Percentiles rank a stretch among this genome's conserved stretches.
Evolutionary conservation across 2,113 vertebrate genomes (phyloP).

Genomic region (Thomomys bottae): DNA sequence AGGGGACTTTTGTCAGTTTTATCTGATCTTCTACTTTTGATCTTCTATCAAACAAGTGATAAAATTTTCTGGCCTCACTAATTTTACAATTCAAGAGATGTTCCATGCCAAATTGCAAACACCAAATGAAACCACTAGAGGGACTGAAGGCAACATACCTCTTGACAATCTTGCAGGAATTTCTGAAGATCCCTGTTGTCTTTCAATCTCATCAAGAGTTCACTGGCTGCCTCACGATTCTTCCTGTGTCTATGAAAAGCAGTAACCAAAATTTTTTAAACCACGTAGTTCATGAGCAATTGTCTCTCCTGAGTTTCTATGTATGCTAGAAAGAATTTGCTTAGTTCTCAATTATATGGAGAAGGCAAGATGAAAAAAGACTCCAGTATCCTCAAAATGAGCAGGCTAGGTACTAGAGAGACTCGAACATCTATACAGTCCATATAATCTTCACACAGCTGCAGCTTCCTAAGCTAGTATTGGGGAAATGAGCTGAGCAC

Average conservation of each 20-base stretch:
- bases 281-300: neutral
- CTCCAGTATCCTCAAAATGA: neutral
- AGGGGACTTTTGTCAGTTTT: neutral
- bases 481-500: neutral
- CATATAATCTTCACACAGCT: neutral
- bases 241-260: conserved; percentile 91
- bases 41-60: neutral
- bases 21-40: neutral
- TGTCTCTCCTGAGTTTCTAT: conserved; percentile 2
- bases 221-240: conserved; percentile 95
- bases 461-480: neutral
- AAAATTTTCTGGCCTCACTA: neutral
- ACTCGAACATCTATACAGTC: neutral
- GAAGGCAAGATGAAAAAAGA: neutral
- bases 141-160: conserved; percentile 85
- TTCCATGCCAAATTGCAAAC: neutral
- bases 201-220: conserved; percentile 94
- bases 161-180: conserved; percentile 98
- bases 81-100: neutral
- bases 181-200: conserved; percentile 98
- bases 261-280: conserved; percentile 10
- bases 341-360: neutral
- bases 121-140: neutral
- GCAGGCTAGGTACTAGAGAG: neutral
- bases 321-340: neutral